Evolutionary conservation across 1,140 invertebrate genomes (phyloP).

Genomic region (Drosophila watanabei): DNA sequence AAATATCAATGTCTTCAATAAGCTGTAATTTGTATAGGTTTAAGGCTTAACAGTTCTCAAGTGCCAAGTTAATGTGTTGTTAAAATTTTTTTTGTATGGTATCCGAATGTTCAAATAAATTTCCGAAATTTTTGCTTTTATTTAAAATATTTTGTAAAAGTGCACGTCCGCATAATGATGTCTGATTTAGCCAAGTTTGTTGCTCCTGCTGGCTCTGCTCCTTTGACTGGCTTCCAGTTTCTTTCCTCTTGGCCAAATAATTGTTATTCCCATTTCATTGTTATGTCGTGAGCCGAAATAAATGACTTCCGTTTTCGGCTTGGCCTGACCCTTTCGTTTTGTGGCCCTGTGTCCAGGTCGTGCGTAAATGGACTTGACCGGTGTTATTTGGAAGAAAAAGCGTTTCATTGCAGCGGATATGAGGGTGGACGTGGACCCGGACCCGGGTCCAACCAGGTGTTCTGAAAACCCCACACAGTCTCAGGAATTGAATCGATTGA

Average conservation of each 20-base stretch:
- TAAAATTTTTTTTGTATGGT: background rate
- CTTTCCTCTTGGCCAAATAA: slow-evolving; percentile 46
- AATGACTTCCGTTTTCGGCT: slow-evolving; percentile 67
- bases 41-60: background rate
- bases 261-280: slow-evolving; percentile 65
- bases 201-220: slow-evolving; percentile 28
- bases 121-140: too few species aligned
- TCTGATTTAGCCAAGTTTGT: slow-evolving; percentile 36
- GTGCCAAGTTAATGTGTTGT: background rate
- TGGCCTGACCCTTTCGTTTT: slow-evolving; percentile 24
- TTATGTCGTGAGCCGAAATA: slow-evolving; percentile 63
- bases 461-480: background rate
- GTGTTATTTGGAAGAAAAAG: slow-evolving; percentile 34
- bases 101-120: too few species aligned
- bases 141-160: background rate
- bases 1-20: background rate
- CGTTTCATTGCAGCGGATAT: slow-evolving; percentile 42
- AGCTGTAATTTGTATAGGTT: background rate
- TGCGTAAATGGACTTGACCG: slow-evolving; percentile 50
- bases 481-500: slow-evolving; percentile 21
- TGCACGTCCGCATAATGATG: slow-evolving; percentile 28
- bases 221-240: slow-evolving; percentile 11
- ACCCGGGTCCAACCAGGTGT: slow-evolving; percentile 32
- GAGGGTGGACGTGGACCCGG: slow-evolving; percentile 12
- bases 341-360: slow-evolving; percentile 7